Evolutionary conservation across 1,140 invertebrate species (phyloP).

Genomic region (Pseudomyrmex concolor): DNA sequence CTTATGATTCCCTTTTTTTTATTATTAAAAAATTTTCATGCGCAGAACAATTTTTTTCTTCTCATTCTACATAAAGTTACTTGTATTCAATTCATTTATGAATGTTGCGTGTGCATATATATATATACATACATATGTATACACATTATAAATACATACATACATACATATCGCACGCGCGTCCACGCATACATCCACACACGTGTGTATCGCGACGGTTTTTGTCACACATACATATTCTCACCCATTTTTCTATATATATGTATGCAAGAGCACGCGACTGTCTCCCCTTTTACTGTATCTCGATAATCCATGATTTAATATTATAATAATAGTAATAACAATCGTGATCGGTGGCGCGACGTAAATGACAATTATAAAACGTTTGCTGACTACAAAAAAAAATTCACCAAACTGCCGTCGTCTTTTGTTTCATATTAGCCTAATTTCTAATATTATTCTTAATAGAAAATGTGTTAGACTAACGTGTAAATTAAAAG

Average conservation of each 20-base stretch:
- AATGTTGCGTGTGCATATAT: slow-evolving; percentile 79
- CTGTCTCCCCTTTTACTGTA: slow-evolving; percentile 56
- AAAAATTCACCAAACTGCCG: slow-evolving; percentile 76
- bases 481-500: slow-evolving; percentile 77
- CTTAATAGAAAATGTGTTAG: slow-evolving; percentile 71
- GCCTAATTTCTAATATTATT: slow-evolving; percentile 69
- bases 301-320: slow-evolving; percentile 72
- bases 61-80: slow-evolving; percentile 81
- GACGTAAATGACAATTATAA: slow-evolving; percentile 77
- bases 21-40: slow-evolving; percentile 83
- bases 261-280: slow-evolving; percentile 67
- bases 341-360: slow-evolving; percentile 74
- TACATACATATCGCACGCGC: slow-evolving; percentile 70
- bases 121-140: slow-evolving; percentile 72
- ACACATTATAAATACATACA: slow-evolving; percentile 75
- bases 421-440: slow-evolving; percentile 66
- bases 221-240: slow-evolving; percentile 71
- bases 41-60: slow-evolving; percentile 79
- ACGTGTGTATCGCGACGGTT: slow-evolving; percentile 63
- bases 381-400: slow-evolving; percentile 77
- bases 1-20: slow-evolving; percentile 73
- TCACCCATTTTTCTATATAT: slow-evolving; percentile 59
- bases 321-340: slow-evolving; percentile 73
- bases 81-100: slow-evolving; percentile 81
- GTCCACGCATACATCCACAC: slow-evolving; percentile 74